Evolutionary conservation across 2,888 invertebrate species (phyloP).

Genomic region (Cephus spinipes): DNA sequence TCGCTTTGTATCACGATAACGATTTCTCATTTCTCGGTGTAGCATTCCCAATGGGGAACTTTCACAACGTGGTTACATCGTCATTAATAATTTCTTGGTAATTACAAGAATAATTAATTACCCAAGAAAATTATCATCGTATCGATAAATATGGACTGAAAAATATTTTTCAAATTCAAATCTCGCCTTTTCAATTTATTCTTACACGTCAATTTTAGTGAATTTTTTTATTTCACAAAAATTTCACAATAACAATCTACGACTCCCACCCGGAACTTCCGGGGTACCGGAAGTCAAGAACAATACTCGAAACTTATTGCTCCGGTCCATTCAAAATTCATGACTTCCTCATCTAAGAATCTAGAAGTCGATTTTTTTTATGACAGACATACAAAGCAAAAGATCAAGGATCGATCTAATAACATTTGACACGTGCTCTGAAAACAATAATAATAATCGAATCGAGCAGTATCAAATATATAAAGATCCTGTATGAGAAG

Average conservation of each 20-base stretch:
- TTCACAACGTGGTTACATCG: background rate
- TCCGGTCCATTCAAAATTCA: background rate
- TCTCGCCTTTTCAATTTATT: background rate
- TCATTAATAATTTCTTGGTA: background rate
- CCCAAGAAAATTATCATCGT: background rate
- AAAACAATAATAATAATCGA: background rate
- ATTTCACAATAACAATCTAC: too few relatives aligned
- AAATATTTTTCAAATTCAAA: background rate
- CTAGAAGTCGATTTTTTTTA: background rate
- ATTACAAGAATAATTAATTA: background rate
- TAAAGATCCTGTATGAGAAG: background rate
- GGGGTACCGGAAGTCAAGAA: background rate
- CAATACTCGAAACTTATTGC: background rate
- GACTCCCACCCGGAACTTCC: background rate
- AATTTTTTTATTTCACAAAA: too few relatives aligned
- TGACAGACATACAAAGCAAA: background rate
- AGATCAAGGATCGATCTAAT: background rate
- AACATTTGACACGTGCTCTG: background rate
- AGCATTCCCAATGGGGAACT: background rate
- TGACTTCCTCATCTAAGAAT: background rate
- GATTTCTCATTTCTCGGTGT: background rate
- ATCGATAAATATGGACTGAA: background rate
- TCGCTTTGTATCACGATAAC: background rate
- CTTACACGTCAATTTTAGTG: too few relatives aligned
- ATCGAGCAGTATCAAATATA: background rate